A percentile compares a stretch with the other conserved stretches of the same genome.
These are phyloP conservation scores for Athene noctua DNA, from an alignment of 2,113 vertebrate species.

Conservation along the genomic window DNA sequence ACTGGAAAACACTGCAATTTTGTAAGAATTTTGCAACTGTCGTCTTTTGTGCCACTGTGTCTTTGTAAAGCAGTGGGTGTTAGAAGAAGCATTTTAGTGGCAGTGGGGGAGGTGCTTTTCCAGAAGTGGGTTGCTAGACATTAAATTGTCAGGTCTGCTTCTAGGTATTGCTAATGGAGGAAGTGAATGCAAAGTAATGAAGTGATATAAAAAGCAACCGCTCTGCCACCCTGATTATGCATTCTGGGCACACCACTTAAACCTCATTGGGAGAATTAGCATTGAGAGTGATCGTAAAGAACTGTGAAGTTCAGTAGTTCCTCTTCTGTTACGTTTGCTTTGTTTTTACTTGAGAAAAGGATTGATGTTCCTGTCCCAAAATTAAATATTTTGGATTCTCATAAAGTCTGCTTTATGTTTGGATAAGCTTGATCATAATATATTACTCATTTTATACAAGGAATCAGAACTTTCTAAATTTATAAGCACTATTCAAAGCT, in stretches of 20 bases:
- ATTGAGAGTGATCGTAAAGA: conserved; percentile 7
- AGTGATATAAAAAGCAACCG: not conserved
- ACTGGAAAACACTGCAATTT: not conserved
- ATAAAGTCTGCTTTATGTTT: not conserved
- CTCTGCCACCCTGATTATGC: conserved; percentile 18
- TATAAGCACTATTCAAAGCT: not conserved
- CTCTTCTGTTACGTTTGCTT: conserved; percentile 39
- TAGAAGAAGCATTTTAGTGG: not conserved
- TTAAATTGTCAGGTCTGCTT: conserved; percentile 16
- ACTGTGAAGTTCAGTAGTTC: conserved; percentile 26
- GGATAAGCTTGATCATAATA: not conserved
- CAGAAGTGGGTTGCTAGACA: not conserved
- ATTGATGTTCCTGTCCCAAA: not conserved
- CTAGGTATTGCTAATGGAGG: conserved; percentile 49
- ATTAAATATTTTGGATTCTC: not conserved
- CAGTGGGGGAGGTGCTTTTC: not conserved
- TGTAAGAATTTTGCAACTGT: not conserved
- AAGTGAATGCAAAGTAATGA: conserved; percentile 55
- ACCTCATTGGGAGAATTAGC: conserved; percentile 21
- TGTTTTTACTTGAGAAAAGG: conserved; percentile 30
- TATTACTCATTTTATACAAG: not conserved
- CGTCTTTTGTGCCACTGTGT: not conserved
- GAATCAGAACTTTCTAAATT: conserved; percentile 8
- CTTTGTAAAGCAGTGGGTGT: not conserved
- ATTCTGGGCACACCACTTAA: conserved; percentile 24